Evolutionary conservation across 2,113 vertebrate species (phyloP).

Genomic region (rat (Rattus norvegicus)): DNA sequence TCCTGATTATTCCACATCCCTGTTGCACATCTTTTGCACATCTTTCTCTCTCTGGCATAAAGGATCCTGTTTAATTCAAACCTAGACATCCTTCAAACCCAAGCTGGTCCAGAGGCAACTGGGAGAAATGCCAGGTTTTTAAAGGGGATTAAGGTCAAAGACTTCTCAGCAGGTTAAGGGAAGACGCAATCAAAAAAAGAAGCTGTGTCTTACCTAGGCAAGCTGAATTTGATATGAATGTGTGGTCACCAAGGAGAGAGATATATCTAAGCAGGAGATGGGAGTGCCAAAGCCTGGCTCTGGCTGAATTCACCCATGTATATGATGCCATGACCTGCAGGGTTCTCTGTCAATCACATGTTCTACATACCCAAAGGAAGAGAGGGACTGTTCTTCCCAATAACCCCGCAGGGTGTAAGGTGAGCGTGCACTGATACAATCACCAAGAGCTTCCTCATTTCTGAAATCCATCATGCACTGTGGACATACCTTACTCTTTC

Average conservation of each 20-base stretch:
- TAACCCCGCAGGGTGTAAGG: neutral
- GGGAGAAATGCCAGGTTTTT: neutral
- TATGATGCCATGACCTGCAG: neutral
- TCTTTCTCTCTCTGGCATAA: slow-evolving; percentile 17
- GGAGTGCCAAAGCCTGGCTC: neutral
- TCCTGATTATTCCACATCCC: neutral
- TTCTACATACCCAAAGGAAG: neutral
- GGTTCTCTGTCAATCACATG: neutral
- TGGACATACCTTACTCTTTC: neutral
- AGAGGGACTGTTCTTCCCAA: neutral
- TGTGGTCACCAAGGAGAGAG: neutral
- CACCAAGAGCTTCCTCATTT: neutral
- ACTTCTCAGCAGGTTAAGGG: neutral
- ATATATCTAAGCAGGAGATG: neutral
- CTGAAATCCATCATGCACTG: neutral
- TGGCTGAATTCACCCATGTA: neutral
- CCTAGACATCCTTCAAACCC: neutral
- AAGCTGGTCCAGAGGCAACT: neutral
- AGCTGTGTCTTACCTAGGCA: neutral
- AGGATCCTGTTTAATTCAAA: neutral
- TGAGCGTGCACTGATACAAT: neutral
- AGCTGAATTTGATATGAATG: neutral
- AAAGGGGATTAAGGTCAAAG: neutral
- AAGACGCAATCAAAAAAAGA: neutral
- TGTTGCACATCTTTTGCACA: neutral